These are phyloP conservation scores for Egretta garzetta DNA, from an alignment of 2,113 vertebrate genomes.

Conservation along the genomic window DNA sequence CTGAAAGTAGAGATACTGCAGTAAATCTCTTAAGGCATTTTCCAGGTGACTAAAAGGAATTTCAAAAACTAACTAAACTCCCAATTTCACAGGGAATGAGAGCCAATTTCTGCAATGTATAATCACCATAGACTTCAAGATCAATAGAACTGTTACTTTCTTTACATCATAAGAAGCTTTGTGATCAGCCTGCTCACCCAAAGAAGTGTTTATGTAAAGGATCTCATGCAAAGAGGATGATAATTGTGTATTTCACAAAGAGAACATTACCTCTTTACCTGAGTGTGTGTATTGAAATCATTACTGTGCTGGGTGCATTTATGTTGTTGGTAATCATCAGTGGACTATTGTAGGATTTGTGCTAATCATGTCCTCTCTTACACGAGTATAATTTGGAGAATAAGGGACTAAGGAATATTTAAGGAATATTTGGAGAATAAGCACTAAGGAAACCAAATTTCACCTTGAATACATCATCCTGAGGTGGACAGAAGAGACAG, in stretches of 20 bases:
- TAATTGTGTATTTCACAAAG: not conserved
- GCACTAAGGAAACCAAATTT: not conserved
- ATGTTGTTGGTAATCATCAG: accelerated
- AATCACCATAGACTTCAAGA: not conserved
- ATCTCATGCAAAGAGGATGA: not conserved
- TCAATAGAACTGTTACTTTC: not conserved
- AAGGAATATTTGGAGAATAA: not conserved
- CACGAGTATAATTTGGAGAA: not conserved
- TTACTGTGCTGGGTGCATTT: not conserved
- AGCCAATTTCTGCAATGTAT: not conserved
- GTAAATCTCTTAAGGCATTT: not conserved
- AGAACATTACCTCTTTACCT: not conserved
- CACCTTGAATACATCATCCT: not conserved
- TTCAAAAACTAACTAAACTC: not conserved
- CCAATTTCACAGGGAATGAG: not conserved
- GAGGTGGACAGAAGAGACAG: not conserved
- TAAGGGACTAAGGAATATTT: no score
- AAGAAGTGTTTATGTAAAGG: not conserved
- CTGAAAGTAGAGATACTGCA: not conserved
- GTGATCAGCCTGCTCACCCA: not conserved
- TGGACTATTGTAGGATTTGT: not conserved
- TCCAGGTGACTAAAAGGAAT: not conserved
- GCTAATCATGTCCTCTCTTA: not conserved
- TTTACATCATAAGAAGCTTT: not conserved
- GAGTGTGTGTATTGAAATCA: not conserved